A percentile compares a stretch with the other conserved stretches of the same genome.
Conservation (phyloP, 2,113 vertebrate genomes). For the Montifringilla adamsi region DNA sequence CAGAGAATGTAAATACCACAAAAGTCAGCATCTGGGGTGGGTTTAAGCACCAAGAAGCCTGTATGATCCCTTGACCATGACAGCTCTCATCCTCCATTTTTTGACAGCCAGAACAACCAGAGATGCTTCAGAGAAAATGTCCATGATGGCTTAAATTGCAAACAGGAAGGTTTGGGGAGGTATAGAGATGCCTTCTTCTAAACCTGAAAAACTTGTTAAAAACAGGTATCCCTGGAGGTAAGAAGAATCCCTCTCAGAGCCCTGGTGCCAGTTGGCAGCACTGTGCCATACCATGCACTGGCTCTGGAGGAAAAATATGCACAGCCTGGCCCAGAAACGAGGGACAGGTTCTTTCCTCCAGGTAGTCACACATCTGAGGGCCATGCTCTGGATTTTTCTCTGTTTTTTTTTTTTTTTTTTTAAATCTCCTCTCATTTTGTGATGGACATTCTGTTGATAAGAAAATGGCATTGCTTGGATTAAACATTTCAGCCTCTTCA, state of each 20-base stretch:
- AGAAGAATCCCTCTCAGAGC: background rate
- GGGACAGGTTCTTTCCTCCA: background rate
- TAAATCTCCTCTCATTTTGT: background rate
- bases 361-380: background rate
- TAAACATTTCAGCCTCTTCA: background rate
- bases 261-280: background rate
- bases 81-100: background rate
- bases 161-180: background rate
- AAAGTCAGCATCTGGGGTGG: background rate
- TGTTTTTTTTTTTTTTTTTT: too few species aligned
- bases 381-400: background rate
- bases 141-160: background rate
- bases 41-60: background rate
- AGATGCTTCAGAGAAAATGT: background rate
- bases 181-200: background rate
- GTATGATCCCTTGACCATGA: background rate
- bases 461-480: background rate
- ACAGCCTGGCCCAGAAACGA: background rate
- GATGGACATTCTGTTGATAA: background rate
- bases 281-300: fast-evolving
- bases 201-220: background rate
- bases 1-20: too few species aligned
- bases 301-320: fast-evolving
- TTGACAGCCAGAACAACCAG: background rate
- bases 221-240: background rate